Conservation (phyloP, 1,140 invertebrate genomes). For the Eciton burchellii region DNA sequence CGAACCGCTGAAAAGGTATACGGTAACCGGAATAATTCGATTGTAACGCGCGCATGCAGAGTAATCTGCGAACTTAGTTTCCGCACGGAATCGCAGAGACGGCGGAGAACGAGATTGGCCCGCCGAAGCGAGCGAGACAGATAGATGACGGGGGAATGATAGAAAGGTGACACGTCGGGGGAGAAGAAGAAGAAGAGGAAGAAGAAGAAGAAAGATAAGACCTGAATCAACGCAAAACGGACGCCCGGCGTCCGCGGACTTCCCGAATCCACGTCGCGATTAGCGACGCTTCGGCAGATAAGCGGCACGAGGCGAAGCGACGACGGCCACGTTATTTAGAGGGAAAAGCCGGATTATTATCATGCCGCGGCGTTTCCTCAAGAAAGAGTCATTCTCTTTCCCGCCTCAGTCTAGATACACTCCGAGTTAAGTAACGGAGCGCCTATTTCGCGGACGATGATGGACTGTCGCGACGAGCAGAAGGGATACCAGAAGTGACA, state of each 20-base stretch:
- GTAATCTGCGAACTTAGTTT: background rate
- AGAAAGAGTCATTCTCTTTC: slow-evolving; percentile 12
- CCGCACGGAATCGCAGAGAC: no score
- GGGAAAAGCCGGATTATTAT: background rate
- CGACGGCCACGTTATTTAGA: background rate
- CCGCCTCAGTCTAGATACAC: background rate
- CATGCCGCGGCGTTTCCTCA: background rate
- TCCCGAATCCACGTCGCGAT: no score
- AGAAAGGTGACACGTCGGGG: background rate
- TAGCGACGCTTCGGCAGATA: no score
- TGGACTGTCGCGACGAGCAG: slow-evolving; percentile 8
- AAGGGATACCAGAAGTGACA: background rate
- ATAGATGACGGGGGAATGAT: no score
- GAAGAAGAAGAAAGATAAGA: no score
- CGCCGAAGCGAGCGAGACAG: no score
- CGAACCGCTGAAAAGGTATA: no score
- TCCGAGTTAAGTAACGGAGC: background rate
- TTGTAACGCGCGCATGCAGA: background rate
- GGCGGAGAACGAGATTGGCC: no score
- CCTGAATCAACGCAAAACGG: no score
- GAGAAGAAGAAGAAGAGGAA: no score
- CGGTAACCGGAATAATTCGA: background rate
- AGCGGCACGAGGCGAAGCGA: background rate
- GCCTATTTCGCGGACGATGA: background rate
- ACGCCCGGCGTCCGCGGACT: no score